Percentiles rank a stretch among this genome's conserved stretches.
Conservation (phyloP, 2,113 vertebrate genomes). For the Misgurnus anguillicaudatus region DNA sequence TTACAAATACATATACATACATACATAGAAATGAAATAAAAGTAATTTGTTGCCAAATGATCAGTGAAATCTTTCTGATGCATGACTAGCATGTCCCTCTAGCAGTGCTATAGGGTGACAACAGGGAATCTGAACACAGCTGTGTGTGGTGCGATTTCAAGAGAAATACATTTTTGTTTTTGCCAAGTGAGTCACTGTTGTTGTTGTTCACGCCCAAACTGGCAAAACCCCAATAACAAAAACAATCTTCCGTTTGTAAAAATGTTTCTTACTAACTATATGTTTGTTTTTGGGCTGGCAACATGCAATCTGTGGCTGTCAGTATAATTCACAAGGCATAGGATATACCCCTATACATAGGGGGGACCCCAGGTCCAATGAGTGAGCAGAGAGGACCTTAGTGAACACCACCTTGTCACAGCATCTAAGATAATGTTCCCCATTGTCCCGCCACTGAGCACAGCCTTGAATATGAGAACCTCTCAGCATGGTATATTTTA, state of each 20-base stretch:
- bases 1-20: too few species aligned
- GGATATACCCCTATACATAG: too few species aligned
- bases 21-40: background rate
- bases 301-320: background rate
- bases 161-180: background rate
- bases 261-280: background rate
- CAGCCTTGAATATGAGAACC: too few species aligned
- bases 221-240: constrained; percentile 1
- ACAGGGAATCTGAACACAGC: constrained; percentile 27
- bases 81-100: constrained; percentile 8
- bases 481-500: too few species aligned
- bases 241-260: background rate
- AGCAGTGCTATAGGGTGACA: constrained; percentile 10
- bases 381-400: too few species aligned
- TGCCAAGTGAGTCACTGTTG: constrained; percentile 6
- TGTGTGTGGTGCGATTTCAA: background rate
- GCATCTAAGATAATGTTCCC: too few species aligned
- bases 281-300: background rate
- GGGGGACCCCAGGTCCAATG: too few species aligned
- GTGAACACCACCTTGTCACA: too few species aligned
- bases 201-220: constrained; percentile 14
- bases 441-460: too few species aligned
- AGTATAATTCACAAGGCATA: too few species aligned
- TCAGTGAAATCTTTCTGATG: constrained; percentile 6
- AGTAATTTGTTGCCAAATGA: constrained; percentile 17